These are phyloP conservation scores for Toxotes lorentzi DNA, from an alignment of 2,797 vertebrate species.

Conservation along the genomic window DNA sequence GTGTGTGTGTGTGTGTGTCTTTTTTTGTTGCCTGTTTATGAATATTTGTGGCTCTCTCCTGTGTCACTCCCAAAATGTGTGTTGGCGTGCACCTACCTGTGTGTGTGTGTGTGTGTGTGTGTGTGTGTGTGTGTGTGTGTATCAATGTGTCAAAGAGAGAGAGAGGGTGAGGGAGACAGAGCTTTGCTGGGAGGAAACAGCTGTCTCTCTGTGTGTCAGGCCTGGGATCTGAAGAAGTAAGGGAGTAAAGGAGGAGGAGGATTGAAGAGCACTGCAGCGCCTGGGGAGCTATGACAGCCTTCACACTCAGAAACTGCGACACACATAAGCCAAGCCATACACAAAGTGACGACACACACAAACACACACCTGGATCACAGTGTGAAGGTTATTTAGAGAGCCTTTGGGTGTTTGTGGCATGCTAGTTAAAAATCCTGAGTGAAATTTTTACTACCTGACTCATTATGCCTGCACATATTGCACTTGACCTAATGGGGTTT, in stretches of 20 bases:
- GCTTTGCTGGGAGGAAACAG: slow-evolving; percentile 78
- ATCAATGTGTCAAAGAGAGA: slow-evolving; percentile 15
- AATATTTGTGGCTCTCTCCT: slow-evolving; percentile 32
- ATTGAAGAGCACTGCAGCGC: slow-evolving; percentile 55
- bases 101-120: slow-evolving; percentile 14
- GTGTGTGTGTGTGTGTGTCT: slow-evolving; percentile 7
- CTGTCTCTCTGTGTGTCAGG: slow-evolving; percentile 73
- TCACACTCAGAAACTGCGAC: slow-evolving; percentile 49
- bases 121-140: slow-evolving; percentile 18
- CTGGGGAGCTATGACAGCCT: slow-evolving; percentile 60
- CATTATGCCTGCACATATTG: neutral
- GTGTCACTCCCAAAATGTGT: slow-evolving; percentile 8
- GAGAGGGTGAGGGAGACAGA: slow-evolving; percentile 16
- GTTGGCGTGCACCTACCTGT: neutral
- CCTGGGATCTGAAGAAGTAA: slow-evolving; percentile 62
- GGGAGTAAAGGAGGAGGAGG: slow-evolving; percentile 50
- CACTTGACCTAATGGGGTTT: neutral
- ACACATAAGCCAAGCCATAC: slow-evolving; percentile 30
- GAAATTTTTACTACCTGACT: slow-evolving; percentile 28
- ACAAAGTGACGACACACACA: slow-evolving; percentile 14
- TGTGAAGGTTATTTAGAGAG: slow-evolving; percentile 60
- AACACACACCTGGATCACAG: slow-evolving; percentile 64
- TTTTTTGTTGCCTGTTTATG: slow-evolving; percentile 21
- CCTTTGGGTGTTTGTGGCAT: slow-evolving; percentile 50
- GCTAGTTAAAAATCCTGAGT: slow-evolving; percentile 54